Percentiles rank a stretch among this genome's conserved stretches.
Conservation (phyloP, 2,888 invertebrate genomes). For the Spodoptera exigua region DNA sequence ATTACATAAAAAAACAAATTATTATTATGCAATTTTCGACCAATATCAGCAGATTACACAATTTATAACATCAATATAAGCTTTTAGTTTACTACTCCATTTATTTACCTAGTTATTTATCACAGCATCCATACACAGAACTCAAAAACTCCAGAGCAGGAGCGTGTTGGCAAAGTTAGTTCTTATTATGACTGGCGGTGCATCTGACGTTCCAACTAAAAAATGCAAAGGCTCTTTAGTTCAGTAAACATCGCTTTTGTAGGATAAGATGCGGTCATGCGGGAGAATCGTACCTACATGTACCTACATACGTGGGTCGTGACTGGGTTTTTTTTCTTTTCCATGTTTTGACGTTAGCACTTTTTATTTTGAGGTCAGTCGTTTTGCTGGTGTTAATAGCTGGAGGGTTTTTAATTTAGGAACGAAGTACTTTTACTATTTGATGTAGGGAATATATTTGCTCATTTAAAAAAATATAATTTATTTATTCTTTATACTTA, state of each 20-base stretch:
- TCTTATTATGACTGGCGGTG: conserved; percentile 55
- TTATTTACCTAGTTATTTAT: too few species aligned
- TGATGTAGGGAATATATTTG: too few species aligned
- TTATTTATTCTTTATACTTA: too few species aligned
- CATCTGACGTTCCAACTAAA: conserved; percentile 70
- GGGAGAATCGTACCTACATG: conserved; percentile 28
- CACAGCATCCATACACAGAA: background rate
- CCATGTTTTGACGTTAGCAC: conserved; percentile 23
- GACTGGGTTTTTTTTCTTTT: conserved; percentile 27
- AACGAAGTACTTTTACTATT: too few species aligned
- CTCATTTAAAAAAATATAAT: too few species aligned
- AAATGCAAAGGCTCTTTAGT: conserved; percentile 86
- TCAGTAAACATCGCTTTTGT: conserved; percentile 83
- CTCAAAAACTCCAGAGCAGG: conserved; percentile 7
- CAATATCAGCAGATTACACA: too few species aligned
- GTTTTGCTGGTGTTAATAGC: background rate
- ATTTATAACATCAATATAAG: too few species aligned
- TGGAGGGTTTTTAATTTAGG: background rate
- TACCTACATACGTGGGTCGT: conserved; percentile 15
- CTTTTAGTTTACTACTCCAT: too few species aligned
- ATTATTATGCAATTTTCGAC: too few species aligned
- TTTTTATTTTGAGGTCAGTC: background rate
- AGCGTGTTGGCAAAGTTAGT: conserved; percentile 17
- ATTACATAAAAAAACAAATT: too few species aligned
- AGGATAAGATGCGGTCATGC: conserved; percentile 65